phyloP scores from a whole-genome alignment of 2,888 invertebrate species.

The Ectemnius lituratus region DNA sequence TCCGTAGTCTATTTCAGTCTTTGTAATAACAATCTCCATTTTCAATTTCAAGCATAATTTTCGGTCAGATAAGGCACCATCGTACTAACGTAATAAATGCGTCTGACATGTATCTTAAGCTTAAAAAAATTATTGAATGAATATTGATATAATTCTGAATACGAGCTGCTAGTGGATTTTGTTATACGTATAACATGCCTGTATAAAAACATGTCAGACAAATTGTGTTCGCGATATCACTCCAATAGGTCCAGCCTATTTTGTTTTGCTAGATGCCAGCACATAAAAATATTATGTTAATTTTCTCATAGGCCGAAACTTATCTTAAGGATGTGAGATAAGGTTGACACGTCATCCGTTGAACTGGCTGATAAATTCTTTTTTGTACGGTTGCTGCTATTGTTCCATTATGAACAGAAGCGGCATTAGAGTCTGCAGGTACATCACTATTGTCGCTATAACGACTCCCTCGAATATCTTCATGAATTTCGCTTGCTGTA shows the following conservation, averaged over 20 bases:
- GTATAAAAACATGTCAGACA: conserved; percentile 19
- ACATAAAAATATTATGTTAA: no score
- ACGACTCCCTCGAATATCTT: conserved; percentile 40
- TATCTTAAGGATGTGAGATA: conserved; percentile 64
- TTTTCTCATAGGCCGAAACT: conserved; percentile 17
- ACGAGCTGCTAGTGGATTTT: neutral
- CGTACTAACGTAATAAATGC: no score
- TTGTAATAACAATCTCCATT: no score
- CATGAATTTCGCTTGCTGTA: conserved; percentile 32
- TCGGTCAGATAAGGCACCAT: no score
- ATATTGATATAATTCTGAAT: no score
- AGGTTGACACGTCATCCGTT: conserved; percentile 71
- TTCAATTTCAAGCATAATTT: no score
- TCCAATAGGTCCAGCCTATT: conserved; percentile 53
- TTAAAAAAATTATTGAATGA: no score
- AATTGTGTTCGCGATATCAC: conserved; percentile 14
- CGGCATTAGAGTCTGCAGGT: conserved; percentile 32
- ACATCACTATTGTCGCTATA: conserved; percentile 26
- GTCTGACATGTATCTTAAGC: no score
- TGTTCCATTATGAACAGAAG: conserved; percentile 37
- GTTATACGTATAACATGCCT: neutral
- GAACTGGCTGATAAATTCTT: conserved; percentile 68
- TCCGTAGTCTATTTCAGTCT: no score
- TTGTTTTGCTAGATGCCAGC: neutral
- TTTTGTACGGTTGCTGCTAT: conserved; percentile 63